A percentile compares a stretch with the other conserved stretches of the same genome.
These are phyloP conservation scores for Ypsolopha scabrella DNA, from an alignment of 2,888 invertebrate species.

Conservation along the genomic window DNA sequence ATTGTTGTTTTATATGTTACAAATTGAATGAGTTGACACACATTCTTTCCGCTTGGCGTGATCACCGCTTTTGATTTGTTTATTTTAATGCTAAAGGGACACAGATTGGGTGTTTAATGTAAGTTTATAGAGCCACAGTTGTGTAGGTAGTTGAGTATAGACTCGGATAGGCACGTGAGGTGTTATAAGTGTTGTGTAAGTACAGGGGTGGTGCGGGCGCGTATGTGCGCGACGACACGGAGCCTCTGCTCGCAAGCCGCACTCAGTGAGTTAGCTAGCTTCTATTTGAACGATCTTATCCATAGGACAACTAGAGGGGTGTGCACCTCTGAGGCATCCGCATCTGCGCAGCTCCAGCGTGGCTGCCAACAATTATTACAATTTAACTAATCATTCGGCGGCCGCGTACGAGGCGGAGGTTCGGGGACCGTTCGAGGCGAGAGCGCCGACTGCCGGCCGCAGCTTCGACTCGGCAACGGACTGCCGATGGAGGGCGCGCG, in stretches of 20 bases:
- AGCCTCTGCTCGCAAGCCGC: conserved; percentile 18
- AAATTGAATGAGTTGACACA: conserved; percentile 53
- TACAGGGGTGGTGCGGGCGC: conserved; percentile 25
- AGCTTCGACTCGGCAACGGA: conserved; percentile 65
- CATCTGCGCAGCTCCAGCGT: conserved; percentile 61
- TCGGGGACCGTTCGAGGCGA: conserved; percentile 38
- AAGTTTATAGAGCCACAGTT: background rate
- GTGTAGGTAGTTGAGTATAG: background rate
- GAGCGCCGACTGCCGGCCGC: conserved; percentile 40
- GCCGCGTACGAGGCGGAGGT: conserved; percentile 50
- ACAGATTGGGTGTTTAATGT: background rate
- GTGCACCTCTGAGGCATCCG: conserved; percentile 57
- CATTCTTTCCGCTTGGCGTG: conserved; percentile 69
- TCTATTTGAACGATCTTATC: conserved; percentile 38
- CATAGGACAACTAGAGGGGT: conserved; percentile 70
- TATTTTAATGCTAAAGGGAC: conserved; percentile 7
- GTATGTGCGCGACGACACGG: conserved; percentile 35
- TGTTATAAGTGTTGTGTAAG: background rate
- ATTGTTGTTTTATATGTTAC: conserved; percentile 48
- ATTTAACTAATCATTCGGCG: conserved; percentile 66
- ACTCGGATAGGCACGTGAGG: background rate
- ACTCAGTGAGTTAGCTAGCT: conserved; percentile 8
- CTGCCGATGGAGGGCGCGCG: conserved; percentile 59
- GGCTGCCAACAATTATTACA: conserved; percentile 69
- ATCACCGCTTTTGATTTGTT: conserved; percentile 48